A percentile compares a stretch with the other conserved stretches of the same genome.
phyloP scores from a whole-genome alignment of 2,888 invertebrate genomes.

The Beris morrisii region DNA sequence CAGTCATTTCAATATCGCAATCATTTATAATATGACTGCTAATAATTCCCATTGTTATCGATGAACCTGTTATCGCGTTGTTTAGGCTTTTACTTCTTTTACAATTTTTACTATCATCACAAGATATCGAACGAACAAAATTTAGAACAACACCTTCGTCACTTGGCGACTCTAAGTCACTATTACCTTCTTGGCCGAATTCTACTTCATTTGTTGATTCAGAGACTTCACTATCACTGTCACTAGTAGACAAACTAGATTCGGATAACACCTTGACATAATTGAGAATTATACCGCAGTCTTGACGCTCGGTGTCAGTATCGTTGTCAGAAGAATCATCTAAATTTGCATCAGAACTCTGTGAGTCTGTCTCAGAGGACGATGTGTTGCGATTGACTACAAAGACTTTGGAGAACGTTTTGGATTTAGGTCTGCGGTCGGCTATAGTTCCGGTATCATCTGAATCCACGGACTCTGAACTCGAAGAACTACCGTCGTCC shows the following conservation, averaged over 20 bases:
- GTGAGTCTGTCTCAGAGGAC: slow-evolving; percentile 62
- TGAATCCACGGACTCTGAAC: slow-evolving; percentile 55
- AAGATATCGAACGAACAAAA: slow-evolving; percentile 36
- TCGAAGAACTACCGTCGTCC: slow-evolving; percentile 45
- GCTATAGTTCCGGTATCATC: slow-evolving; percentile 62
- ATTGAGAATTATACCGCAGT: slow-evolving; percentile 56
- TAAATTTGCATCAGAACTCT: slow-evolving; percentile 59
- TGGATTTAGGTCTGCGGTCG: slow-evolving; percentile 58
- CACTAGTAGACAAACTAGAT: slow-evolving; percentile 29
- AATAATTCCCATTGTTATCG: slow-evolving; percentile 19
- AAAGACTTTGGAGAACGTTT: slow-evolving; percentile 67
- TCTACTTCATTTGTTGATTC: slow-evolving; percentile 45
- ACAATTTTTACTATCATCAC: slow-evolving; percentile 13
- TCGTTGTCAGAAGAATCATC: slow-evolving; percentile 69
- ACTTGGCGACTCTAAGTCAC: slow-evolving; percentile 44
- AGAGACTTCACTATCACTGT: slow-evolving; percentile 38
- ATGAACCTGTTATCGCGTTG: slow-evolving; percentile 1
- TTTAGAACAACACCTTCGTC: slow-evolving; percentile 48
- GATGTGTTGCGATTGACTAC: slow-evolving; percentile 65
- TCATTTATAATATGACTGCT: slow-evolving; percentile 23
- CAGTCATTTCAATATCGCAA: slow-evolving; percentile 24
- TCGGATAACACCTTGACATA: slow-evolving; percentile 48
- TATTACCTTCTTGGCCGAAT: slow-evolving; percentile 42
- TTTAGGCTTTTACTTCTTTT: neutral
- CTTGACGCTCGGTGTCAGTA: slow-evolving; percentile 59